A percentile compares a stretch with the other conserved stretches of the same genome.
These are phyloP conservation scores for Nannoperca australis DNA, from an alignment of 2,797 vertebrate species.

Conservation along the genomic window DNA sequence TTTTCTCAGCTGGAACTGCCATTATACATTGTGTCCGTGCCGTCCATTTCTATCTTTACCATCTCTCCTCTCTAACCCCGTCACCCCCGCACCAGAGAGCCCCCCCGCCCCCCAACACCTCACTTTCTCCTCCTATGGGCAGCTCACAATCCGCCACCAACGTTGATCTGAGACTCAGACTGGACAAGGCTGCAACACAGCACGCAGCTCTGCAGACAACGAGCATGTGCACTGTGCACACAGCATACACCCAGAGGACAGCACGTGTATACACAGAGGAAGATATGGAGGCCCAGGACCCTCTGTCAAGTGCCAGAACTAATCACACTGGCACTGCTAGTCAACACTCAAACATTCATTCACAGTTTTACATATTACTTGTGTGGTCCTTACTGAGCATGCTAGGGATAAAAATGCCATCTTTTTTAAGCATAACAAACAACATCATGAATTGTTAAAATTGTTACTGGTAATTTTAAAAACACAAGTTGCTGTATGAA, in stretches of 20 bases:
- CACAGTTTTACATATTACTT: background rate
- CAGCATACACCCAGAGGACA: constrained; percentile 29
- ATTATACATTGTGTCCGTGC: constrained; percentile 81
- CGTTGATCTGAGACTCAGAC: constrained; percentile 67
- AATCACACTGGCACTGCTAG: constrained; percentile 18
- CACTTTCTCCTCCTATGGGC: constrained; percentile 58
- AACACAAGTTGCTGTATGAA: background rate
- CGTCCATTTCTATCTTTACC: constrained; percentile 79
- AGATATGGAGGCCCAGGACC: constrained; percentile 15
- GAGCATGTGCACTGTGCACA: constrained; percentile 50
- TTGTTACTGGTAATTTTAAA: background rate
- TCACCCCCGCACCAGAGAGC: no score
- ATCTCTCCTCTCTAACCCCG: constrained; percentile 55
- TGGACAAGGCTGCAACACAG: constrained; percentile 28
- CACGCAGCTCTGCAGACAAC: constrained; percentile 23
- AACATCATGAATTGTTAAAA: background rate
- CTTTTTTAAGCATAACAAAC: background rate
- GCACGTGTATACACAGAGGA: constrained; percentile 31
- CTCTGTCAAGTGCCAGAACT: constrained; percentile 45
- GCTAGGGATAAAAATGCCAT: background rate
- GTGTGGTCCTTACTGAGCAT: background rate
- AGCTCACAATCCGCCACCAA: constrained; percentile 71
- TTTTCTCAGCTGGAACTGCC: constrained; percentile 89
- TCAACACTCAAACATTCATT: background rate
- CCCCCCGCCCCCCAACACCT: constrained; percentile 39